A percentile compares a stretch with the other conserved stretches of the same genome.
phyloP scores from a whole-genome alignment of 1,140 invertebrate genomes.

The Frieseomelitta varia region DNA sequence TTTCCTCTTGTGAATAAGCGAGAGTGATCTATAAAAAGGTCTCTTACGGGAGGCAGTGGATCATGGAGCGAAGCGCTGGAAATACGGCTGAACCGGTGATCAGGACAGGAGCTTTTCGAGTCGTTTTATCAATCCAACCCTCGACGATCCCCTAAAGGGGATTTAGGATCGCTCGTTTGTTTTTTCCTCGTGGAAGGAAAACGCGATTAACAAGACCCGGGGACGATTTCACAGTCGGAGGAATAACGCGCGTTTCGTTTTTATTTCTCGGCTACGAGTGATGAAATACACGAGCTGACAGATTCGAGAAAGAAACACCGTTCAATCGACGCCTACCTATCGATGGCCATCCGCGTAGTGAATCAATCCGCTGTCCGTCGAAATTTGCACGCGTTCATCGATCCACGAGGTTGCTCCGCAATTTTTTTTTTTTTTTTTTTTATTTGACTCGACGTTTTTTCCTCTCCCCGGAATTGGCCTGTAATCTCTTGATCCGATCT shows the following conservation, averaged over 20 bases:
- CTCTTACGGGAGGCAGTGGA: not conserved
- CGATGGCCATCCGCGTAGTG: not conserved
- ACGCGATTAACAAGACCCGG: slow-evolving; percentile 46
- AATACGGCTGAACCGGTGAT: slow-evolving; percentile 43
- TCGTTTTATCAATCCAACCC: slow-evolving; percentile 59
- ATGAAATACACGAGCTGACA: not conserved
- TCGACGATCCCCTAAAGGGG: slow-evolving; percentile 12
- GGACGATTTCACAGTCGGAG: slow-evolving; percentile 10
- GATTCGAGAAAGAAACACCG: not conserved
- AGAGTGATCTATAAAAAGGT: not conserved
- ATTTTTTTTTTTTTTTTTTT: not conserved
- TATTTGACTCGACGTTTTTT: too few relatives aligned
- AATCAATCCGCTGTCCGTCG: not conserved
- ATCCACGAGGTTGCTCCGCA: not conserved
- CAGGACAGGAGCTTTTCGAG: slow-evolving; percentile 46
- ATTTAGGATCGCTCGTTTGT: not conserved
- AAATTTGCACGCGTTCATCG: not conserved
- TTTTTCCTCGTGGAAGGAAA: not conserved
- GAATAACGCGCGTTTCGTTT: not conserved
- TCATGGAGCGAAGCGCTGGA: slow-evolving; percentile 32
- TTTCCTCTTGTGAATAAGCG: not conserved
- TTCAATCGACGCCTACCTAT: not conserved
- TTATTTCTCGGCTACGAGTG: not conserved
- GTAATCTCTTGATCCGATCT: too few relatives aligned
- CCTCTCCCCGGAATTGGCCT: too few relatives aligned